Conservation (phyloP, 2,888 invertebrate species). For the Cephus pulcher region DNA sequence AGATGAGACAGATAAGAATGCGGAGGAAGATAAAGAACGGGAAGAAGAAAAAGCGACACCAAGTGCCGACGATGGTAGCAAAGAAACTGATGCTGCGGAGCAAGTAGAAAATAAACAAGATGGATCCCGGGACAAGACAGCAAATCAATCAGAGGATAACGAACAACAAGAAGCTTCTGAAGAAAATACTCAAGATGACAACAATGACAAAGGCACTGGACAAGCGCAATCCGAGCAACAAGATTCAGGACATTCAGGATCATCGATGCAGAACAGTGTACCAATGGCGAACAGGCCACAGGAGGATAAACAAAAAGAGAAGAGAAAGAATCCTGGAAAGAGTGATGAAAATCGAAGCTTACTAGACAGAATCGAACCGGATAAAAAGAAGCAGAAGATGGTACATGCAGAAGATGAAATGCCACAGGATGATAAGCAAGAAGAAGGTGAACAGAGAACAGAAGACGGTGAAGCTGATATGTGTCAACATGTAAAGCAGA, state of each 20-base stretch:
- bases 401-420: constrained; percentile 70
- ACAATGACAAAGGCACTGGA: constrained; percentile 77
- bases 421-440: constrained; percentile 66
- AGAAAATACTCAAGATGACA: constrained; percentile 69
- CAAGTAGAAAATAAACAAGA: constrained; percentile 66
- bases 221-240: constrained; percentile 81
- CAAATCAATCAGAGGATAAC: constrained; percentile 68
- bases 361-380: constrained; percentile 74
- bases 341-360: constrained; percentile 81
- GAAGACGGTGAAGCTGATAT: constrained; percentile 69
- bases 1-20: constrained; percentile 65
- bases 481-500: constrained; percentile 87
- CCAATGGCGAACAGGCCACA: constrained; percentile 61
- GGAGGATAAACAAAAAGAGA: constrained; percentile 66
- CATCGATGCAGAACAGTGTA: constrained; percentile 56
- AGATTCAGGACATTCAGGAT: constrained; percentile 76
- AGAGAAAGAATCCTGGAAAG: constrained; percentile 79
- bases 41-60: constrained; percentile 49
- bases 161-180: constrained; percentile 65
- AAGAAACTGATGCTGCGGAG: constrained; percentile 66
- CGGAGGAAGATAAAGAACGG: constrained; percentile 48
- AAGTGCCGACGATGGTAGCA: constrained; percentile 60
- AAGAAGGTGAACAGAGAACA: constrained; percentile 60
- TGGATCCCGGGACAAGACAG: constrained; percentile 61
- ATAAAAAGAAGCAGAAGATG: constrained; percentile 73